Conservation (phyloP, 2,888 invertebrate species). For the Diaperis boleti region DNA sequence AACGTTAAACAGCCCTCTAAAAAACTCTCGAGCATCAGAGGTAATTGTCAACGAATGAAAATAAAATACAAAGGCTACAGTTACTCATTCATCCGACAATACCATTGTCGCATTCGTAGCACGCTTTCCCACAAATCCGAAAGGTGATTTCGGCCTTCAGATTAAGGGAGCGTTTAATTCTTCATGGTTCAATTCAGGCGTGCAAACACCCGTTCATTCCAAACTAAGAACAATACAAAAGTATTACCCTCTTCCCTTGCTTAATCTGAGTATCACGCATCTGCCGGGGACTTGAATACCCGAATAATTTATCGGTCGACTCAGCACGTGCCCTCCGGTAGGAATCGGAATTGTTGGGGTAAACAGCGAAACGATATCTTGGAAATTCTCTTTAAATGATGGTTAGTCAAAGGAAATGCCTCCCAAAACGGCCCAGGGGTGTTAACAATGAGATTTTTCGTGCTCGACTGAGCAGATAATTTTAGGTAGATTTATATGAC, state of each 20-base stretch:
- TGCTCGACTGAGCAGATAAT: slow-evolving; percentile 12
- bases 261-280: slow-evolving; percentile 33
- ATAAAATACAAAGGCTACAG: neutral
- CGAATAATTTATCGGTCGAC: slow-evolving; percentile 23
- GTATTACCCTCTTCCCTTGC: slow-evolving; percentile 25
- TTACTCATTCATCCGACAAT: neutral
- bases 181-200: slow-evolving; percentile 30
- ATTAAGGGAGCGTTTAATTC: slow-evolving; percentile 21
- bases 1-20: slow-evolving; percentile 18
- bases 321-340: slow-evolving; percentile 16
- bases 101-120: slow-evolving; percentile 1
- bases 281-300: slow-evolving; percentile 35
- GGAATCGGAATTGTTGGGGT: slow-evolving; percentile 20
- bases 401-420: slow-evolving; percentile 19
- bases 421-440: slow-evolving; percentile 17
- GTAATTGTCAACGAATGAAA: neutral
- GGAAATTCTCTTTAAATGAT: slow-evolving; percentile 22
- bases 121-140: slow-evolving; percentile 26
- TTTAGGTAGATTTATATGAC: neutral
- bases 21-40: neutral
- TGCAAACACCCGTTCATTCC: slow-evolving; percentile 22
- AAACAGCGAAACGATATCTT: slow-evolving; percentile 18
- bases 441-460: slow-evolving; percentile 3
- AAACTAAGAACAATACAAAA: slow-evolving; percentile 33
- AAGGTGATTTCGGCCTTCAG: slow-evolving; percentile 28